phyloP scores from a whole-genome alignment of 2,797 vertebrate genomes.

The Acrocephalus scirpaceus region DNA sequence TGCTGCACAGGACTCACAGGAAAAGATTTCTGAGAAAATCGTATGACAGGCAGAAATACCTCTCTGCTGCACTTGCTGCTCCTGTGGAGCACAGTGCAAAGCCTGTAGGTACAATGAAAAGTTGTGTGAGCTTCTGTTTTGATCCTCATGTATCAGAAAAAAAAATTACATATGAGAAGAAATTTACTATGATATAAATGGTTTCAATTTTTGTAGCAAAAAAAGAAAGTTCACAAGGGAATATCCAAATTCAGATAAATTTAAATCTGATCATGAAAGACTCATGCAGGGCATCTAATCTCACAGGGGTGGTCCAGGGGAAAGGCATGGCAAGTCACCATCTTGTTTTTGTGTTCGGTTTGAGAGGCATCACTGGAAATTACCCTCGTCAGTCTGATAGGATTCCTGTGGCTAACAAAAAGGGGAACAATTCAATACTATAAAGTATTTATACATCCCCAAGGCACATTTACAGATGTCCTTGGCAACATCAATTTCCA shows the following conservation, averaged over 20 bases:
- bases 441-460: slow-evolving; percentile 63
- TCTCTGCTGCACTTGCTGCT: neutral
- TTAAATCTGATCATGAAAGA: neutral
- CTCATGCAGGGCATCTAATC: neutral
- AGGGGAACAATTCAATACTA: slow-evolving; percentile 48
- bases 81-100: neutral
- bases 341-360: neutral
- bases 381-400: neutral
- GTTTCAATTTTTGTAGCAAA: neutral
- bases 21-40: neutral
- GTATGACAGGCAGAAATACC: neutral
- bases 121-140: neutral
- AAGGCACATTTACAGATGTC: slow-evolving; percentile 49
- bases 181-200: neutral
- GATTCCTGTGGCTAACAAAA: slow-evolving; percentile 56
- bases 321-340: neutral
- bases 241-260: neutral
- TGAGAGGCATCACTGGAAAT: slow-evolving; percentile 20
- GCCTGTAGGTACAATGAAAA: neutral
- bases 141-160: neutral
- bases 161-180: neutral
- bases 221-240: neutral
- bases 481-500: slow-evolving; percentile 66
- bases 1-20: neutral
- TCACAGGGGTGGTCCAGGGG: neutral